Percentiles rank a stretch among this genome's conserved stretches.
phyloP scores from a whole-genome alignment of 2,113 vertebrate species.

The Maccullochella peelii region DNA sequence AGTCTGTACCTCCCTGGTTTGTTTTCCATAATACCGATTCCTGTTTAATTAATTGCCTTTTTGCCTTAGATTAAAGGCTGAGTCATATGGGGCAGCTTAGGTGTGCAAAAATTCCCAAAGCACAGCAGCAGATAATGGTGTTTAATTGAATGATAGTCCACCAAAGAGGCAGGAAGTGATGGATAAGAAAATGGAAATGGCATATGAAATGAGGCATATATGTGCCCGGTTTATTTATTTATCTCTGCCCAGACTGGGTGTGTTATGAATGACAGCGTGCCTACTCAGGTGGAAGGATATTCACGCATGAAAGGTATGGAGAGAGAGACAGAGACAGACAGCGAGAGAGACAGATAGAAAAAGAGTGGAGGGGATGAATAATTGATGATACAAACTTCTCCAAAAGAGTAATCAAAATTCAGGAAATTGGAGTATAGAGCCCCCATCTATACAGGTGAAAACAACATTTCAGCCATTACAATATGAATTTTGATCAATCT shows the following conservation, averaged over 20 bases:
- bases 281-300: conserved; percentile 74
- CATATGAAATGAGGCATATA: conserved; percentile 72
- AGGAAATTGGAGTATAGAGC: conserved; percentile 33
- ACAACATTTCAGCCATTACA: conserved; percentile 23
- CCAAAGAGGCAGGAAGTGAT: conserved; percentile 59
- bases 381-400: conserved; percentile 69
- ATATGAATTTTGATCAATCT: conserved; percentile 49
- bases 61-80: conserved; percentile 68
- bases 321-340: conserved; percentile 45
- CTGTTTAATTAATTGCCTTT: conserved; percentile 69
- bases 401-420: conserved; percentile 65
- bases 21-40: conserved; percentile 64
- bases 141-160: conserved; percentile 77
- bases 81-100: conserved; percentile 52
- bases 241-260: conserved; percentile 59
- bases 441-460: conserved; percentile 23
- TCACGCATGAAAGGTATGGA: conserved; percentile 64
- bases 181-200: conserved; percentile 66
- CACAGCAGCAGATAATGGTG: conserved; percentile 64
- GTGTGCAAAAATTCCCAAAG: conserved; percentile 41
- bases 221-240: conserved; percentile 71
- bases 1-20: conserved; percentile 44
- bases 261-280: conserved; percentile 75
- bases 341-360: conserved; percentile 31
- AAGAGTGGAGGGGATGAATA: conserved; percentile 68